These are phyloP conservation scores for Columba janthina DNA, from an alignment of 2,113 vertebrate genomes.

Conservation along the genomic window DNA sequence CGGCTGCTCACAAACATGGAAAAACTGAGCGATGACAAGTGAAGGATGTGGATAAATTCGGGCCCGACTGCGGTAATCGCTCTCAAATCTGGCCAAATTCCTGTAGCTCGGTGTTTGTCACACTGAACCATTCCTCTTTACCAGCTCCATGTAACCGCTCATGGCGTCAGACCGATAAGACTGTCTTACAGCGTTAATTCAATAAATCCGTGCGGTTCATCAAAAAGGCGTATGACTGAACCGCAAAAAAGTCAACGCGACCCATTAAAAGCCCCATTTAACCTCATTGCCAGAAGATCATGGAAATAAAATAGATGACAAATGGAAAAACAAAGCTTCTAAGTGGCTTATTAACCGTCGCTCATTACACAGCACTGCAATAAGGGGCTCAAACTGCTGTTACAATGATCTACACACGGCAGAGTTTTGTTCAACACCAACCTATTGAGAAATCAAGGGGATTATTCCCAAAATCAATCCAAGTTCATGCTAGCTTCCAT, in stretches of 20 bases:
- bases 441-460: background rate
- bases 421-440: background rate
- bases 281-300: background rate
- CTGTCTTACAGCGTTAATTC: background rate
- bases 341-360: background rate
- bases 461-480: background rate
- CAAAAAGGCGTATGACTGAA: background rate
- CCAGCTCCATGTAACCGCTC: background rate
- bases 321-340: background rate
- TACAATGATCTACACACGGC: background rate
- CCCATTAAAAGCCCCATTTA: background rate
- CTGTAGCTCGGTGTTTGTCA: background rate
- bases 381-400: background rate
- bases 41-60: background rate
- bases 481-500: background rate
- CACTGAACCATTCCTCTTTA: background rate
- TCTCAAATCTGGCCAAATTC: no score
- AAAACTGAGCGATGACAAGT: background rate
- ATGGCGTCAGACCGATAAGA: background rate
- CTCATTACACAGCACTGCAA: background rate
- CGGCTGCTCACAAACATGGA: background rate
- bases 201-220: background rate
- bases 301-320: background rate
- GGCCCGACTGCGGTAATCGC: rapidly evolving
- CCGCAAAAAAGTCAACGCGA: background rate